Evolutionary conservation across 2,797 vertebrate genomes (phyloP), one percentile per base, ranked within the genome.

Genomic region (Pachyuromys duprasi): DNA sequence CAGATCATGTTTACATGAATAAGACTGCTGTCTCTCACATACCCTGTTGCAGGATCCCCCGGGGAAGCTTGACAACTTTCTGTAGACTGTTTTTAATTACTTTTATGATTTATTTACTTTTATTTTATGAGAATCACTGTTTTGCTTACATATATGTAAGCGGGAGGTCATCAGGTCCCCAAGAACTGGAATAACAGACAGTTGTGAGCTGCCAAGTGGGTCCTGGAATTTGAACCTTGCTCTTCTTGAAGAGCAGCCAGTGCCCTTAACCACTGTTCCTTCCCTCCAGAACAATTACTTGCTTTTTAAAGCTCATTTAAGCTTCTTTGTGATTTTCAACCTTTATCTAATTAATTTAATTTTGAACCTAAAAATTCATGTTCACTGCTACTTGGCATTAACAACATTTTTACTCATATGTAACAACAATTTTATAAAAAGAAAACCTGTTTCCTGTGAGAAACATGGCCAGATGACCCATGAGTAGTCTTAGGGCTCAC

Each of bases 231-330:
- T 45, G 74, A 75, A 45, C 42, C 42, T 75, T 12, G 9, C 11
- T 42, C 24, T 5, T 2, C 72, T 75, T 22, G n/a, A 45, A 45
- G 13, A 75, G 42, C 15, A 75, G 24, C 6, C 13, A 28, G 24
- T 45, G 24, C 13, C 7, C 42, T 75, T 45, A 45, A 45, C 26
- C 13, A 28, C 39, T 26, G 12, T 75, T 24, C 26, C 42, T 8
- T 75, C 13, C 28, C 74, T 75, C 13, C 13, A 75, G 42, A 1
- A 26, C 13, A 75, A 75, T 15, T 75, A 24, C 2, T 57, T 57
- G 55, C 17, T 8, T 89, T 92, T 89, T 74, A 84, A 83, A 62
- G 2, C 18, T 92, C 28, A 67, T 86, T 83, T 88, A 94, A 24
- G 20, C 33, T 86, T 89, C 12, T 6, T 82, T 39, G 78, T 8